phyloP scores from a whole-genome alignment of 64 coral and sea anemone species.

The Dendrophyllia cribrosa region DNA sequence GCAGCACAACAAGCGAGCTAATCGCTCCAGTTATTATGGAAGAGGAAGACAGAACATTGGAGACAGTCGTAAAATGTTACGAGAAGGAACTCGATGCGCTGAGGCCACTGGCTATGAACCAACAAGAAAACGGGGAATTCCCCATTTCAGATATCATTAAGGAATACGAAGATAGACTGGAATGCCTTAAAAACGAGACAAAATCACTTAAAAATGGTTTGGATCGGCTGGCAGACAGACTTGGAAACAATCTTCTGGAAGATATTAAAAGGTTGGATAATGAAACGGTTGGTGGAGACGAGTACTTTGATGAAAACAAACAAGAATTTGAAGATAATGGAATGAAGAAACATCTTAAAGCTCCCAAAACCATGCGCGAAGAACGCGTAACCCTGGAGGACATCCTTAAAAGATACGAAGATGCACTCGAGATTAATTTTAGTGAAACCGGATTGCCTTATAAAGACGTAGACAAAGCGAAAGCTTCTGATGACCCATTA shows the following conservation, averaged over 20 bases:
- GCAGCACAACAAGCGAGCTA: not conserved
- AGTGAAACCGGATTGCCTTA: too few species aligned
- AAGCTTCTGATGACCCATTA: not conserved
- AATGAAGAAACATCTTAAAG: not conserved
- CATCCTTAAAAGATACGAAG: slow-evolving; percentile 40
- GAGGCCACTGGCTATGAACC: not conserved
- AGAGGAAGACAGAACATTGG: slow-evolving; percentile 14
- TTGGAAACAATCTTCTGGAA: not conserved
- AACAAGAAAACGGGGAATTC: not conserved
- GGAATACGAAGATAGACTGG: slow-evolving; percentile 48
- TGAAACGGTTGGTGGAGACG: not conserved
- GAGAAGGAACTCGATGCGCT: slow-evolving; percentile 30
- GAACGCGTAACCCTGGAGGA: not conserved
- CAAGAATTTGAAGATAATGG: not conserved
- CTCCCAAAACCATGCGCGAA: slow-evolving; percentile 17
- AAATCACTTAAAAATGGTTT: not conserved
- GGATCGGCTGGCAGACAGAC: not conserved
- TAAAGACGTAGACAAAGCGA: not conserved
- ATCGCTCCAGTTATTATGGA: slow-evolving; percentile 45
- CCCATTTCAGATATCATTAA: slow-evolving; percentile 41
- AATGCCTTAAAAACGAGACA: slow-evolving; percentile 7
- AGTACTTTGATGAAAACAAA: not conserved
- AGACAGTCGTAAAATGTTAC: slow-evolving; percentile 36
- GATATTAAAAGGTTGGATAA: not conserved
- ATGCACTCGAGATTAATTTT: not conserved